Evolutionary conservation across 2,888 invertebrate species (phyloP).

Genomic region (Aleiodes testaceus): DNA sequence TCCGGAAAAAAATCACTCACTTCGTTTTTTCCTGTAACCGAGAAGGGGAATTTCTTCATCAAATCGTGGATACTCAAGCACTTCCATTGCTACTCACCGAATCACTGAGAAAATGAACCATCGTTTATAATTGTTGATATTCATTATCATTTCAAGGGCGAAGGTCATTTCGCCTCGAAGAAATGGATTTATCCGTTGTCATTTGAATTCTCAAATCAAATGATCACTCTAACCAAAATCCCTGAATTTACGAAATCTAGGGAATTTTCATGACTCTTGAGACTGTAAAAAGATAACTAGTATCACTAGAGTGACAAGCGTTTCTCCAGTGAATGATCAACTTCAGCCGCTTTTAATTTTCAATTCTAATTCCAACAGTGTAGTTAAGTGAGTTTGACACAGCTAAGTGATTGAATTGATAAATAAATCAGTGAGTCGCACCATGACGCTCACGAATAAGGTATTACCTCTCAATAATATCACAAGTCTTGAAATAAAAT

Average conservation of each 20-base stretch:
- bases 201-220: background rate
- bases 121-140: constrained; percentile 14
- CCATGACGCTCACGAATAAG: constrained; percentile 69
- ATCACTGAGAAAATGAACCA: background rate
- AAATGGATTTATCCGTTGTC: background rate
- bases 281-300: background rate
- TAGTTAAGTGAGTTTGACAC: background rate
- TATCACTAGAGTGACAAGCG: constrained; percentile 49
- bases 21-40: background rate
- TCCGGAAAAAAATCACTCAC: constrained; percentile 14
- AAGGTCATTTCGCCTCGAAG: constrained; percentile 5
- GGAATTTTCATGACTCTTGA: constrained; percentile 12
- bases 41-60: constrained; percentile 33
- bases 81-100: background rate
- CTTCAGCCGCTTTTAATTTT: constrained; percentile 5
- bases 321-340: constrained; percentile 41
- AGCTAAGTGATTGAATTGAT: background rate
- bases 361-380: background rate
- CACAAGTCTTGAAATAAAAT: constrained; percentile 26
- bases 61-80: background rate
- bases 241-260: constrained; percentile 4
- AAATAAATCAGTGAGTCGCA: constrained; percentile 45
- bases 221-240: background rate
- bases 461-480: constrained; percentile 49
- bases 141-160: constrained; percentile 28